Evolutionary conservation across 2,113 vertebrate species (phyloP).

Genomic region (Centropus unirufus): DNA sequence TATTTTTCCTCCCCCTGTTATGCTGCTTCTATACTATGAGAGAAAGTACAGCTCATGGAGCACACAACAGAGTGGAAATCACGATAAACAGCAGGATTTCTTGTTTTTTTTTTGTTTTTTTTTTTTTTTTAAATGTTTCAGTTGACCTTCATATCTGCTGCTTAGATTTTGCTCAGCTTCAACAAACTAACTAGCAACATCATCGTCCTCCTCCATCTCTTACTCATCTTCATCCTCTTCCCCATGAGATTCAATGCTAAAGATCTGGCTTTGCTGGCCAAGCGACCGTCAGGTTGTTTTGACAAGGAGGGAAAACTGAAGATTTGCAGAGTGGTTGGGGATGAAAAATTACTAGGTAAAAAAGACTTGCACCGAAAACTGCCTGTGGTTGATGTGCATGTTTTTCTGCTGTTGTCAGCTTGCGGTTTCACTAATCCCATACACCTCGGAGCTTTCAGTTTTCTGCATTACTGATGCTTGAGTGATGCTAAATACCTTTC

Average conservation of each 20-base stretch:
- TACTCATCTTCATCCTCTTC: not conserved
- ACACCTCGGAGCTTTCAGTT: not conserved
- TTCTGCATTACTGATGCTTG: constrained; percentile 4
- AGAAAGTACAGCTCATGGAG: not conserved
- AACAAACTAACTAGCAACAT: not conserved
- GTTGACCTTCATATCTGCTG: not conserved
- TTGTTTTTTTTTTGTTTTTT: not conserved
- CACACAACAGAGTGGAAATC: not conserved
- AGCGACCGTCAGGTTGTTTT: constrained; percentile 28
- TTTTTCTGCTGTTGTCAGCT: not conserved
- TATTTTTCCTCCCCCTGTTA: not conserved
- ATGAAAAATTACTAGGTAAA: constrained; percentile 31
- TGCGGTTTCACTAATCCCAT: not conserved
- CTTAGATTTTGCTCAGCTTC: constrained; percentile 7
- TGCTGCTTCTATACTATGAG: not conserved
- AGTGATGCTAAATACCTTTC: not conserved
- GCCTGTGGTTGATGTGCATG: not conserved
- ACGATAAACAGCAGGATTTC: not conserved
- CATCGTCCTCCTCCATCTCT: not conserved
- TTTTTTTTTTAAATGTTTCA: not conserved
- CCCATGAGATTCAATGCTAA: constrained; percentile 43
- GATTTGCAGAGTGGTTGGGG: not conserved
- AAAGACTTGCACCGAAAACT: not conserved
- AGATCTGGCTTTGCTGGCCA: constrained; percentile 21
- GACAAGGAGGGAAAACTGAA: constrained; percentile 54